phyloP scores from a whole-genome alignment of 2,797 vertebrate species.

The Kryptopterus vitreolus region DNA sequence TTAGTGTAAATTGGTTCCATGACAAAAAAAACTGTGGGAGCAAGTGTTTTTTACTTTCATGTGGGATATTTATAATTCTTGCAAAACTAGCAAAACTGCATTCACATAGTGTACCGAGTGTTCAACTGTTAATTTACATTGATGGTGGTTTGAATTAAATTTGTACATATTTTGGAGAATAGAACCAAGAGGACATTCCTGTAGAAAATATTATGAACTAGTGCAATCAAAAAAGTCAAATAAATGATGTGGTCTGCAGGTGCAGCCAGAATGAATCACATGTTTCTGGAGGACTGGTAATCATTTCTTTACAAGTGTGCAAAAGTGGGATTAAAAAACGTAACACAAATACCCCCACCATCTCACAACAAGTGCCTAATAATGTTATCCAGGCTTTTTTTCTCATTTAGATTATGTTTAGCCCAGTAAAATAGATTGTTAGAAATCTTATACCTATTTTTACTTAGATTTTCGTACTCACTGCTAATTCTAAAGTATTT shows the following conservation, averaged over 20 bases:
- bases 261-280: background rate
- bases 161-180: background rate
- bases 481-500: background rate
- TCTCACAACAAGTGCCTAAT: constrained; percentile 18
- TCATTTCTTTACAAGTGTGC: background rate
- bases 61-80: no score
- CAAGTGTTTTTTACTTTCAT: background rate
- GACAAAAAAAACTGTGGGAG: background rate
- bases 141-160: background rate
- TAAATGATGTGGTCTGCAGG: background rate
- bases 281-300: background rate
- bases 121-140: background rate
- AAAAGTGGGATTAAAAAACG: background rate
- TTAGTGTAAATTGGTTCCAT: no score
- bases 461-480: background rate
- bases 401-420: background rate
- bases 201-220: background rate
- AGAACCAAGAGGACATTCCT: background rate
- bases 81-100: background rate
- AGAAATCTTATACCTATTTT: background rate
- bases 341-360: background rate
- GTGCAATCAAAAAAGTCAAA: background rate
- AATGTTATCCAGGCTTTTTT: background rate
- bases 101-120: background rate
- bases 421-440: background rate